Conservation (phyloP, 2,888 invertebrate species). For the Ormyrus thymus region DNA sequence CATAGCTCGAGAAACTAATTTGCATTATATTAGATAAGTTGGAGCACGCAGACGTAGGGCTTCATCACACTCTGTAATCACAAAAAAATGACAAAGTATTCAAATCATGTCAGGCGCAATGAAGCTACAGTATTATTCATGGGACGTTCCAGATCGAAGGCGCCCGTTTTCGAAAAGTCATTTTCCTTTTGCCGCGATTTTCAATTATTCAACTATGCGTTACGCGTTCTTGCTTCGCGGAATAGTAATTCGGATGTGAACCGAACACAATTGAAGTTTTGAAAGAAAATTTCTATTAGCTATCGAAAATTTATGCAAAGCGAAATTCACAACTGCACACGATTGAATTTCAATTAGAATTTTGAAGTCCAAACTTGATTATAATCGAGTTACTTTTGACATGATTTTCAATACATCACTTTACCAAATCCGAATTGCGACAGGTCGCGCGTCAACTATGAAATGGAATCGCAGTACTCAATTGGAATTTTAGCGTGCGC, state of each 20-base stretch:
- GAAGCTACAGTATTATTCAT: background rate
- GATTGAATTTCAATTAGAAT: background rate
- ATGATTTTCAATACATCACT: slow-evolving; percentile 26
- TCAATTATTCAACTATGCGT: no score
- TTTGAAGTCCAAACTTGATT: slow-evolving; percentile 1
- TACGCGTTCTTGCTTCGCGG: no score
- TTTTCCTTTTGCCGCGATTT: no score
- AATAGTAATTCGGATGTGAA: no score
- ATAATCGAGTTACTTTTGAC: slow-evolving; percentile 24
- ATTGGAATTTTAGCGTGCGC: no score
- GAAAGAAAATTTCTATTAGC: background rate
- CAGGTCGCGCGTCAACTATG: no score
- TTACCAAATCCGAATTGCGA: background rate
- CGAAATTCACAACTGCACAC: background rate
- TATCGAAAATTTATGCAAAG: no score
- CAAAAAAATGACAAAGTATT: slow-evolving; percentile 24
- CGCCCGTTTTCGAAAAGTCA: background rate
- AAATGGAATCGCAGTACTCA: no score
- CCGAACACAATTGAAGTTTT: background rate
- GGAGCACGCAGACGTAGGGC: slow-evolving; percentile 11
- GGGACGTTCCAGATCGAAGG: background rate
- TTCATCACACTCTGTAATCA: slow-evolving; percentile 12
- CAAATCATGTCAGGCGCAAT: background rate
- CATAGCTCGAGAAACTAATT: slow-evolving; percentile 20
- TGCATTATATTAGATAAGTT: slow-evolving; percentile 22